Conservation (phyloP, 2,113 vertebrate genomes). For the Girardinichthys multiradiatus region DNA sequence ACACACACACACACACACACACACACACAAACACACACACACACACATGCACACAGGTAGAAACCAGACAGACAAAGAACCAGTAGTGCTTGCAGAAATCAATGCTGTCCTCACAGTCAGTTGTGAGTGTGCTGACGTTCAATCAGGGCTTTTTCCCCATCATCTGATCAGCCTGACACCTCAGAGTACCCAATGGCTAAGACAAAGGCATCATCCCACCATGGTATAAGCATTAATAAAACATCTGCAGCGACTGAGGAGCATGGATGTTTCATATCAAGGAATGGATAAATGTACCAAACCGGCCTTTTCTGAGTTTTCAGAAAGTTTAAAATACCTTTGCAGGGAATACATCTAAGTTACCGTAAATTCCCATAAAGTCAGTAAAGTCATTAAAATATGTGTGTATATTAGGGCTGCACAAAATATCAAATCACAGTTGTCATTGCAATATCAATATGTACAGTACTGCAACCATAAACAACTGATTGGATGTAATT, state of each 20-base stretch:
- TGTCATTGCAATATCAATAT: background rate
- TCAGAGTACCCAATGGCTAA: constrained; percentile 20
- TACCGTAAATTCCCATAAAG: background rate
- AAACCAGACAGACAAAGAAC: constrained; percentile 27
- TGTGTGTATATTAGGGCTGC: background rate
- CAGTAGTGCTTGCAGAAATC: constrained; percentile 35
- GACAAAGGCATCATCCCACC: background rate
- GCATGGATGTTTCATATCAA: constrained; percentile 14
- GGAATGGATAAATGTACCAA: constrained; percentile 24
- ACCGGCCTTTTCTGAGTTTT: constrained; percentile 11
- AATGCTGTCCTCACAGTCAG: constrained; percentile 45
- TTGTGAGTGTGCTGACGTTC: constrained; percentile 22
- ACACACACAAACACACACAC: constrained; percentile 15
- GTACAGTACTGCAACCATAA: too few species aligned
- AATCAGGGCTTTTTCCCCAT: constrained; percentile 35
- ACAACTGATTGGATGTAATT: too few species aligned
- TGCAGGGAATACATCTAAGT: background rate
- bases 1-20: constrained; percentile 19
- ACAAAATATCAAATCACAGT: background rate
- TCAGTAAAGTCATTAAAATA: background rate
- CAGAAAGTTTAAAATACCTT: background rate
- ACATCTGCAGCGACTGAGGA: constrained; percentile 17
- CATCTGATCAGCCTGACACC: constrained; percentile 26
- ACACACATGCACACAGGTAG: constrained; percentile 13
- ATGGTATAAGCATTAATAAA: constrained; percentile 37